Evolutionary conservation across 53 echinoderm and acorn worm genomes (phyloP).

Genomic region (Paracentrotus lividus): DNA sequence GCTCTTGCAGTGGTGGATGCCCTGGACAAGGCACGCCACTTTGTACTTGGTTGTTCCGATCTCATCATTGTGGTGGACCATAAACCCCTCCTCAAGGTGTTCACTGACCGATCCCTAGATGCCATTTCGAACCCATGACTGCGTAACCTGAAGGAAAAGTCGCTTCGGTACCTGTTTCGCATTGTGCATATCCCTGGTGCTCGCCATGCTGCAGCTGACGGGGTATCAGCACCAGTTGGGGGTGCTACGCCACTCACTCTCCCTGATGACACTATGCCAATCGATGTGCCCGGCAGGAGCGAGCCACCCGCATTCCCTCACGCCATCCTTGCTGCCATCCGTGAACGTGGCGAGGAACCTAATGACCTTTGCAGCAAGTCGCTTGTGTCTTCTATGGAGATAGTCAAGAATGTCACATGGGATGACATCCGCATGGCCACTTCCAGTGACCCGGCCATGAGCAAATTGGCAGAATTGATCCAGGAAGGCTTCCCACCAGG

Average conservation of each 20-base stretch:
- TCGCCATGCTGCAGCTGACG: slow-evolving; percentile 69
- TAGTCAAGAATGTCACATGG: slow-evolving; percentile 64
- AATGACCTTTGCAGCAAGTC: too few species aligned
- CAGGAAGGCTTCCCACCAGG: slow-evolving; percentile 71
- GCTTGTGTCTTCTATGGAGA: too few species aligned
- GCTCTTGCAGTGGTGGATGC: slow-evolving; percentile 67
- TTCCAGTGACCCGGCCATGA: slow-evolving; percentile 52
- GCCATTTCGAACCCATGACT: slow-evolving; percentile 75
- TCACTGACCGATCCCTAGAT: too few species aligned
- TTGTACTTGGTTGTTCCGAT: slow-evolving; percentile 69
- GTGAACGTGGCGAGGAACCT: too few species aligned
- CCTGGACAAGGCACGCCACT: slow-evolving; percentile 67
- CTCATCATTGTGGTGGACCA: slow-evolving; percentile 70
- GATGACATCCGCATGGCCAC: slow-evolving; percentile 62
- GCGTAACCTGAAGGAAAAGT: slow-evolving; percentile 84
- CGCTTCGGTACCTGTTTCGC: slow-evolving; percentile 76
- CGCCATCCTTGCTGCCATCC: slow-evolving; percentile 2
- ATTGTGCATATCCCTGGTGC: slow-evolving; percentile 78
- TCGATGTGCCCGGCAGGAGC: too few species aligned
- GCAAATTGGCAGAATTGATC: slow-evolving; percentile 36
- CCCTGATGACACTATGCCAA: background rate
- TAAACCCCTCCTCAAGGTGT: slow-evolving; percentile 67
- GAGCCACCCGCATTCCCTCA: slow-evolving; percentile 36
- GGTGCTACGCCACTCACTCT: background rate
- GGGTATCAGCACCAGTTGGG: slow-evolving; percentile 66